A percentile compares a stretch with the other conserved stretches of the same genome.
These are phyloP conservation scores for Steinernema carpocapsae DNA, from an alignment of 2,888 invertebrate species.

Conservation along the genomic window DNA sequence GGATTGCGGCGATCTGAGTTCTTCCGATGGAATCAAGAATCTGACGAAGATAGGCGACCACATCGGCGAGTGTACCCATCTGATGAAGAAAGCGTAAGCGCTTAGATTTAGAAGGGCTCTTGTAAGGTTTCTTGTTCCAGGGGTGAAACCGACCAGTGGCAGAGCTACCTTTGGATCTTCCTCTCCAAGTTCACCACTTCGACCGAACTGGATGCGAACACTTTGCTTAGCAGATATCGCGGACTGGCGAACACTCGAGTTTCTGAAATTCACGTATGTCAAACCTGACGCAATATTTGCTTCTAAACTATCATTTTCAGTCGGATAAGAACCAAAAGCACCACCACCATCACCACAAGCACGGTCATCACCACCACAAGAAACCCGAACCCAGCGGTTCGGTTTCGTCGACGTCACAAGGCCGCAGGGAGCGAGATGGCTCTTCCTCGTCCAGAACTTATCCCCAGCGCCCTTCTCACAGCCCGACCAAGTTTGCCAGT, in stretches of 20 bases:
- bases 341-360: conserved; percentile 36
- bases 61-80: conserved; percentile 47
- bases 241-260: conserved; percentile 12
- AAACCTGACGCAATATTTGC: not conserved
- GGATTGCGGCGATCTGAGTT: conserved; percentile 37
- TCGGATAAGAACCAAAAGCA: conserved; percentile 34
- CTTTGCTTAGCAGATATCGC: conserved; percentile 16
- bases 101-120: conserved; percentile 17
- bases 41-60: conserved; percentile 60
- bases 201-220: conserved; percentile 39
- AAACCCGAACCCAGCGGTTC: not conserved
- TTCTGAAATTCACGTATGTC: not conserved
- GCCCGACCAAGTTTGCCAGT: not conserved
- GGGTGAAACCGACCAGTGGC: conserved; percentile 42
- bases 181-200: conserved; percentile 58
- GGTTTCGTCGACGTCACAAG: not conserved
- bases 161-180: conserved; percentile 62
- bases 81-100: conserved; percentile 41
- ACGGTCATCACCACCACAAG: conserved; percentile 9
- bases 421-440: not conserved
- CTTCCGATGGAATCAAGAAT: conserved; percentile 47
- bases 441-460: not conserved
- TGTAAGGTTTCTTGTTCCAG: conserved; percentile 7
- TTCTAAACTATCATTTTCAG: not conserved
- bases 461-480: not conserved